Base-by-base conservation (phyloP, 2,888 invertebrate species). In the Lacanobia wlatinum region DNA sequence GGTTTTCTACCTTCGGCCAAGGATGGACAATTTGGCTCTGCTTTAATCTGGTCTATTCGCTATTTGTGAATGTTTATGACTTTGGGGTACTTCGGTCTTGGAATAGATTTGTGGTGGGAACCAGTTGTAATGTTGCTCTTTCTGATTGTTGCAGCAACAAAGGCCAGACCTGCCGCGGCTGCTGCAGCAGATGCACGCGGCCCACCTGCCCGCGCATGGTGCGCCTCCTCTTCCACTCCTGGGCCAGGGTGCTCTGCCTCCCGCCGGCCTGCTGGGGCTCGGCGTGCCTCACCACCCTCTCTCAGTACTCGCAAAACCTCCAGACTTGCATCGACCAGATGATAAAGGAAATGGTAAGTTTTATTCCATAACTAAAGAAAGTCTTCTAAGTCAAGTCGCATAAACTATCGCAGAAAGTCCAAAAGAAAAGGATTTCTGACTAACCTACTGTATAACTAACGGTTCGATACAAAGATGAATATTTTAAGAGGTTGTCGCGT, bases 111-210 rank as follows among this genome's bases (percentile, higher is more conserved):
- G 9, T 63, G 43, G 18, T 53, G 40, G 21, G 52, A 56, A 60
- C 43, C 23, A 43, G 58, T 65, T 73, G 34, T 70, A 55, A 75
- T 61, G 52, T 68, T 73, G 59, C 9, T 64, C 2, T 59, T 61
- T 81, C 61, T 76, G 69, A 75, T 88, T 88, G 82, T 91, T 92
- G 48, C 97, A 98, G 98, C 98, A 98, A 97, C 98, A 98, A 96
- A 97, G 98, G 94, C 98, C 98, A 73, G 98, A 98, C 93, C 96
- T 98, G 87, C 98, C 98, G 48, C 97, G 98, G 93, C 94, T 98
- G 81, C 96, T 98, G 94, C 99, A 99, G 95, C 99, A 99, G 96
- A 98, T 99, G 98, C 99, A 99, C 93, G 98, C 98, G 50, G 98
- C 98, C 88, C 98, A 98, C 94, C 91, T 97, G 75, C 98, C 98